Evolutionary conservation across 2,797 vertebrate species (phyloP).

Genomic region (Sebastes aleutianus): DNA sequence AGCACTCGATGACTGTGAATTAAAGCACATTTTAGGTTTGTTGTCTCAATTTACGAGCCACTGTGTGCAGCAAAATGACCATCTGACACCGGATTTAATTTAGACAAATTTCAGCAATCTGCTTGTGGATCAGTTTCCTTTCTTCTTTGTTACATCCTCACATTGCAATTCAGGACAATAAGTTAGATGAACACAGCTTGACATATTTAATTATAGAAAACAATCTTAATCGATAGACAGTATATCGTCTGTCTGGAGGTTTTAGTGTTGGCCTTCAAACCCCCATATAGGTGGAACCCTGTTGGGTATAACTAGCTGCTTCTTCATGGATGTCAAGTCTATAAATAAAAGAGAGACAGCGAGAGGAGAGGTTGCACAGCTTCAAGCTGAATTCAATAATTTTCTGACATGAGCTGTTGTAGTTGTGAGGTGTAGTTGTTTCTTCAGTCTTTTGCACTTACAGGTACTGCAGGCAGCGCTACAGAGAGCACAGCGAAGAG

Average conservation of each 20-base stretch:
- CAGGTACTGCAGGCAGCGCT: constrained; percentile 36
- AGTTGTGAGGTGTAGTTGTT: not conserved
- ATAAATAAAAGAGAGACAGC: constrained; percentile 37
- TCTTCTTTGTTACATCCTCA: not conserved
- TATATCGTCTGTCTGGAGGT: not conserved
- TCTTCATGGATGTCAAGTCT: not conserved
- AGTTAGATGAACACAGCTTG: not conserved
- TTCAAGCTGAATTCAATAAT: constrained; percentile 31
- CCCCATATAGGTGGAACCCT: not conserved
- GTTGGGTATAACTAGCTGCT: constrained; percentile 1
- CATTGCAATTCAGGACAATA: not conserved
- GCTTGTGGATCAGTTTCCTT: not conserved
- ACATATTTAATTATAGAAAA: not conserved
- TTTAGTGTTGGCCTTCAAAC: not conserved
- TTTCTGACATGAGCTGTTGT: not conserved
- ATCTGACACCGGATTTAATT: not conserved
- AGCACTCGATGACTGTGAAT: not conserved
- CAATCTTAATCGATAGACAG: not conserved
- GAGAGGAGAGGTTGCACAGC: not conserved
- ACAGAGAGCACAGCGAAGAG: not conserved
- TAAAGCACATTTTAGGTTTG: not conserved
- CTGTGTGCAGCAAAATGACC: not conserved
- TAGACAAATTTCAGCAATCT: not conserved
- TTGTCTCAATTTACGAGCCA: not conserved
- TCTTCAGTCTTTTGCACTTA: constrained; percentile 3